Conservation (phyloP, 2,797 vertebrate species). For the Enteromius mattozi region DNA sequence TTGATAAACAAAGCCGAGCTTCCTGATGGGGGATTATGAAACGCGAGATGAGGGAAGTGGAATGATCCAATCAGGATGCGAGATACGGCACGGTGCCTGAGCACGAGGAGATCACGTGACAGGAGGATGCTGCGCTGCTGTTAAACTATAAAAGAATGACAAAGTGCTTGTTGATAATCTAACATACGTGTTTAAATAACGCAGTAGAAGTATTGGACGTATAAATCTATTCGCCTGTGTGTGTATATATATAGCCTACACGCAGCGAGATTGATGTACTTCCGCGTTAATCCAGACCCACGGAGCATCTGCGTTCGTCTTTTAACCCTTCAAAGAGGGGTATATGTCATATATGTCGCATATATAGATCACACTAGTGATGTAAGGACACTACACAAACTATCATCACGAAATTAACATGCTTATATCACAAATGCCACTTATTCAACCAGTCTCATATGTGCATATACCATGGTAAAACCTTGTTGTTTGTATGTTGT, state of each 20-base stretch:
- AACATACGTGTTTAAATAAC: not conserved
- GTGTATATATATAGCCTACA: not conserved
- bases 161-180: not conserved
- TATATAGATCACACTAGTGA: too few species aligned
- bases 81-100: not conserved
- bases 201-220: not conserved
- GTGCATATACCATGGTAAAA: too few species aligned
- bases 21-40: conserved; percentile 63
- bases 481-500: too few species aligned
- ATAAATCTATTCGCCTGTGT: not conserved
- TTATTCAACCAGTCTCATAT: too few species aligned
- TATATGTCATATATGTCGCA: not conserved
- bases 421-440: not conserved
- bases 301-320: conserved; percentile 19
- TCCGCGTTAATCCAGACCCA: conserved; percentile 38
- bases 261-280: not conserved
- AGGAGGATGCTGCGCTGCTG: not conserved
- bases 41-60: conserved; percentile 38
- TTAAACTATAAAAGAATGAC: not conserved
- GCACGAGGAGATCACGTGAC: conserved; percentile 43
- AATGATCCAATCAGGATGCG: conserved; percentile 4
- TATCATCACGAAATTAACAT: not conserved
- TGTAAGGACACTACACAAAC: not conserved
- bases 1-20: not conserved
- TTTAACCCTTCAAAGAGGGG: not conserved